Evolutionary conservation across 2,797 vertebrate genomes (phyloP), one percentile per base, ranked within the genome.

Genomic region (Myotis myotis): DNA sequence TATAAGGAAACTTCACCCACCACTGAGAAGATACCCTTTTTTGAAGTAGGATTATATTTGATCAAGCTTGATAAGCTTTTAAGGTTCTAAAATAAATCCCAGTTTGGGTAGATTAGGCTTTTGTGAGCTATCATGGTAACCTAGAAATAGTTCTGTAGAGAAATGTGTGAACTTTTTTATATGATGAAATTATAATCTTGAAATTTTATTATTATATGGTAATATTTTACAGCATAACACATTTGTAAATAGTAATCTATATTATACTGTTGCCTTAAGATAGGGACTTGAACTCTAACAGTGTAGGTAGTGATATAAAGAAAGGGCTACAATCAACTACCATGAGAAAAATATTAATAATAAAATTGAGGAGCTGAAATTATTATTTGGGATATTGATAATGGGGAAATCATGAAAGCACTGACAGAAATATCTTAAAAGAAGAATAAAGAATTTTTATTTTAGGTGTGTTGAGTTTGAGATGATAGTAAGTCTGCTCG

Each of bases 341-440:
- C 16, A 19, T 80, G 28, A 96, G 57, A 33, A 89, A 83, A 33
- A 33, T 88, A 47, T 74, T 76, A 30, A 51, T 89, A 70, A 41
- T 89, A 71, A 89, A 86, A 78, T 86, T 87, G 75, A 95, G 47
- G 19, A 85, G 8, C 51, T 81, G 55, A 72, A 79, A 80, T 66
- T 11, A 64, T 74, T 20, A 44, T 51, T 79, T 96, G 72, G 28
- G 13, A 49, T 83, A 90, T 64, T 68, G 53, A 44, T 62, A 83
- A 44, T 92, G 51, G 62, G 30, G 16, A 78, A 82, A 44, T 87
- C 53, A 28, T 33, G 13, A 62, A 47, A 78, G 36, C 44, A 64
- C 44, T 89, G 55, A 57, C 62, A 71, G 47, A 19, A 82, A 33
- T 80, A 74, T 82, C 70, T 87, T 87, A 25, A 88, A 84, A 90